A percentile compares a stretch with the other conserved stretches of the same genome.
phyloP scores from a whole-genome alignment of 2,797 vertebrate genomes.

The Acanthopagrus latus region DNA sequence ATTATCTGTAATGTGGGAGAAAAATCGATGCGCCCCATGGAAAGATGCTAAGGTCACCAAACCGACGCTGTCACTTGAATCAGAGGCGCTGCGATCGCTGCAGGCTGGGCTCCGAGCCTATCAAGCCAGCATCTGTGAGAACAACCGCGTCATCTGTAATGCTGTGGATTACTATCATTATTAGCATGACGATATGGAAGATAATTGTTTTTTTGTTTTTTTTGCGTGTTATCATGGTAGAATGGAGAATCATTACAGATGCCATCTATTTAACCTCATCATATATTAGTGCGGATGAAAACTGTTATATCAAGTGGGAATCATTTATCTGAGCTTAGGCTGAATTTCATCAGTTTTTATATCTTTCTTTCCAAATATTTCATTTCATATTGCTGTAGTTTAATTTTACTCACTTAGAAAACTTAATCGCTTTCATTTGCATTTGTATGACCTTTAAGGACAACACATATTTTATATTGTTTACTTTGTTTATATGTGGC shows the following conservation, averaged over 20 bases:
- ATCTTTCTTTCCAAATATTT: neutral
- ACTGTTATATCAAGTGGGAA: neutral
- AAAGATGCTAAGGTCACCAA: conserved; percentile 88
- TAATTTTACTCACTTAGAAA: neutral
- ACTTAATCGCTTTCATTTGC: neutral
- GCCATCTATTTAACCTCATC: neutral
- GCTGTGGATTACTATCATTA: conserved; percentile 49
- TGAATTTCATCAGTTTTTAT: neutral
- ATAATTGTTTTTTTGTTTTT: conserved; percentile 70
- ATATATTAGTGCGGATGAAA: conserved; percentile 27
- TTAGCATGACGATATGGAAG: conserved; percentile 50
- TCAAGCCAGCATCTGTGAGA: conserved; percentile 50
- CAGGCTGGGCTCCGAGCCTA: conserved; percentile 62
- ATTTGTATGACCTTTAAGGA: neutral
- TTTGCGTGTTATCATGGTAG: conserved; percentile 34
- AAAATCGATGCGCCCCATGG: conserved; percentile 90
- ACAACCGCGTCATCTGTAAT: conserved; percentile 52
- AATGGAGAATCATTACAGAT: conserved; percentile 45
- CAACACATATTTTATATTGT: no score
- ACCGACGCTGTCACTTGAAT: conserved; percentile 75
- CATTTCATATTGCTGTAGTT: neutral
- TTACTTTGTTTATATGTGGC: no score
- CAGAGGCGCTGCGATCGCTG: conserved; percentile 58
- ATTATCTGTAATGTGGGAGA: conserved; percentile 92
- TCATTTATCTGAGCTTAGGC: conserved; percentile 4